Evolutionary conservation across 2,113 vertebrate genomes (phyloP), one percentile per base, ranked within the genome.

Genomic region (Camarhynchus parvulus): DNA sequence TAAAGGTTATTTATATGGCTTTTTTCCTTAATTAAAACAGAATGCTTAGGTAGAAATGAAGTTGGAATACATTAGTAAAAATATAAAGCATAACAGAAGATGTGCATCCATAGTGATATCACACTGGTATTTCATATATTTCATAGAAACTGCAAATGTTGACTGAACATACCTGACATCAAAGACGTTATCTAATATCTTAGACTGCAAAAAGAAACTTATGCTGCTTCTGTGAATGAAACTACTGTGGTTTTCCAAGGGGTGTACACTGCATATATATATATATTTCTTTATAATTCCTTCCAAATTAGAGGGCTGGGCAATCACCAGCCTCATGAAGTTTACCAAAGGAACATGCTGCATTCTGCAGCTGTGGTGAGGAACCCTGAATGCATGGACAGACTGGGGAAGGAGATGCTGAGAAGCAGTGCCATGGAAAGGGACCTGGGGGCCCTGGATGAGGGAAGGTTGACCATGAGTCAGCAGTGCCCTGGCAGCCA

Each of bases 391-490:
- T 47, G n/a, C 16, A 33, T 0, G 0, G 22, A 39, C 28, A 81
- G n/a, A 47, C 13, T 33, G 64, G n/a, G 28, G 12, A 61, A 59
- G 19, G 64, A 41, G 23, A 19, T 49, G 35, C 35, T 50, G 35
- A 12, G 15, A 50, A 49, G 2, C 15, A 49, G 44, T 9, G 30
- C 30, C 6, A 3, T 18, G 35, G 44, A 50, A 42, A 50, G 9
- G 30, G 12, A 15, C 30, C 19, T 50, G 24, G 12, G 3, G 6
- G 10, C 35, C 56, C 67, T 62, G 46, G 10, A 4, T 0, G 0
- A 1, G 0, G 46, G 12, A 3, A 20, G 24, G 31, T 1, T 72
- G 56, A 52, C 2, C 37, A 37, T 16, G 37, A 21, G 20, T 0
- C 56, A 72, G 55, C 46, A 50, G 31, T 31, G 46, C 31, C 67